A percentile compares a stretch with the other conserved stretches of the same genome.
phyloP scores from a whole-genome alignment of 2,888 invertebrate genomes.

The Xanthia togata region DNA sequence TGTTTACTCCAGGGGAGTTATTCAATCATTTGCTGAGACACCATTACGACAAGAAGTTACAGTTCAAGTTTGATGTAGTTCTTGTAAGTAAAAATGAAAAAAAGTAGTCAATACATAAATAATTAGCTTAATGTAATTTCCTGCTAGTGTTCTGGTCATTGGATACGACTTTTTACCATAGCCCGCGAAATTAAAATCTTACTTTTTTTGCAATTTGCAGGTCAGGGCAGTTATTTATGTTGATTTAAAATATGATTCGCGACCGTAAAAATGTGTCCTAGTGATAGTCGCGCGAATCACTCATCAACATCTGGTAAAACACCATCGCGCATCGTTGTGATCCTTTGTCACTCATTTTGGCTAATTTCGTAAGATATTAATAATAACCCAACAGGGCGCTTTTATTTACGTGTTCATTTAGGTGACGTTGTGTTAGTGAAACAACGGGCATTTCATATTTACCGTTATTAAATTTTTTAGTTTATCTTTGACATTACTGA shows the following conservation, averaged over 20 bases:
- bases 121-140: not conserved
- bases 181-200: too few relatives aligned
- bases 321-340: not conserved
- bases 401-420: too few relatives aligned
- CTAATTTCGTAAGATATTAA: not conserved
- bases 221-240: too few relatives aligned
- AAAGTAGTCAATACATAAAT: not conserved
- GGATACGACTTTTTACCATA: not conserved
- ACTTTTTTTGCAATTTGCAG: too few relatives aligned
- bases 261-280: not conserved
- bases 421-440: too few relatives aligned
- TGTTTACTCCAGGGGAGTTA: constrained; percentile 78
- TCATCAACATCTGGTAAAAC: too few relatives aligned
- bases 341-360: not conserved
- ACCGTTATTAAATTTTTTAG: too few relatives aligned
- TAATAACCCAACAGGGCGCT: too few relatives aligned
- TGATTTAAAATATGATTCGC: too few relatives aligned
- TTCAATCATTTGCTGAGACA: constrained; percentile 81
- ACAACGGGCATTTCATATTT: too few relatives aligned
- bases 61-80: constrained; percentile 74
- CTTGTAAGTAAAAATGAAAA: constrained; percentile 55
- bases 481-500: not conserved
- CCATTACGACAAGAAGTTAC: constrained; percentile 76
- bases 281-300: not conserved
- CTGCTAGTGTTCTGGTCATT: not conserved